Base-by-base conservation (phyloP, 2,113 vertebrate genomes). In the Oryzias curvinotus region DNA sequence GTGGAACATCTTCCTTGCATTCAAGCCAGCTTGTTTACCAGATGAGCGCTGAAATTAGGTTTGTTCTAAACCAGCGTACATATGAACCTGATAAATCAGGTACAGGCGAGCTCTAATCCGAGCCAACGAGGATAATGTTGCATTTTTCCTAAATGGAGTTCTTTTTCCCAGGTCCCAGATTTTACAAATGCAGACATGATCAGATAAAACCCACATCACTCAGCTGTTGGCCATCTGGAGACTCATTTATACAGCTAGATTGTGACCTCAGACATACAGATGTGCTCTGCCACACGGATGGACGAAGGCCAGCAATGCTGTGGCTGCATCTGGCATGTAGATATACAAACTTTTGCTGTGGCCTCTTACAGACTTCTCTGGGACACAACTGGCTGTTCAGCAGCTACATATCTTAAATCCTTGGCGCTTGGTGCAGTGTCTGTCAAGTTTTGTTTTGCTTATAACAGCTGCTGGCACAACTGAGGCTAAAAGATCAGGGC, bases 401-500 rank as follows among this genome's bases (percentile, higher is more conserved):
- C 23, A 16, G 17, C 53, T 23, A 14, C 44, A 45, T 23, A 23
- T 46, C 48, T 18, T 17, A 30, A n/a, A 47, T 60, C 57, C 7
- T 16, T 47, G 18, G 14, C 26, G 30, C 59, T 47, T 26, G 43
- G 44, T 26, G 17, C 26, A 16, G 8, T 46, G 14, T 25, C 52
- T 36, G 42, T 57, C 53, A 30, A 21, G 25, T 30, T 50, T 50
- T 52, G 55, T 52, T 46, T 36, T 64, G 7, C 41, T 57, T 46
- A 12, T 45, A 49, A n/a, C 55, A 53, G 36, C 51, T 60, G 56
- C 36, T 50, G 36, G 45, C 15, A 45, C 44, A 7, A 2, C 15
- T 59, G 45, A 50, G 26, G 41, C 14, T 23, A 16, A 72, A 50
- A 53, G 36, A 78, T 73, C 51, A 57, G 43, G 54, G 75, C 52